Evolutionary conservation across 1,140 invertebrate genomes (phyloP).

Genomic region (Prorops nasuta): DNA sequence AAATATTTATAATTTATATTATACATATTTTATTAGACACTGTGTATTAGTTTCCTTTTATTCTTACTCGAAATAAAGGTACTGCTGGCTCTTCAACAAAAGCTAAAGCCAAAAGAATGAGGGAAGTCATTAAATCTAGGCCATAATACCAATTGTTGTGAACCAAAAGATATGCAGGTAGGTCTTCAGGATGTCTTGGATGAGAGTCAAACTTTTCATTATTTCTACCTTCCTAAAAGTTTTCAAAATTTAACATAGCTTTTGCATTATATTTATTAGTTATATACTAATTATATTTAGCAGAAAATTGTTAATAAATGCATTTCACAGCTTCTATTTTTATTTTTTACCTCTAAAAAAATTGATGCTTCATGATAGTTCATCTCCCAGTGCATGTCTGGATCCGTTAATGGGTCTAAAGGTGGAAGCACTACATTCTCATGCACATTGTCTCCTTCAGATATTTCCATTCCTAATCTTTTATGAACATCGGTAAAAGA

Average conservation of each 20-base stretch:
- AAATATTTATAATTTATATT: conserved; percentile 10
- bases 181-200: conserved; percentile 75
- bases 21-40: no score
- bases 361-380: conserved; percentile 90
- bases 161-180: conserved; percentile 84
- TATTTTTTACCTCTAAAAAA: conserved; percentile 69
- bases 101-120: conserved; percentile 77
- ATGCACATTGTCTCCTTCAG: conserved; percentile 26
- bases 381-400: conserved; percentile 73
- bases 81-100: conserved; percentile 81
- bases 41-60: background rate
- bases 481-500: conserved; percentile 36
- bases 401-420: conserved; percentile 33
- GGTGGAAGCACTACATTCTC: conserved; percentile 41
- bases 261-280: no score
- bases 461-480: conserved; percentile 22
- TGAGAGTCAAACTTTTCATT: conserved; percentile 93
- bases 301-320: no score
- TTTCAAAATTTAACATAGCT: no score
- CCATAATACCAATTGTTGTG: conserved; percentile 88
- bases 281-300: no score
- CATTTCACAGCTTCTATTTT: background rate
- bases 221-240: conserved; percentile 81
- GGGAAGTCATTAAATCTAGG: conserved; percentile 75
- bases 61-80: conserved; percentile 64